Evolutionary conservation across 2,113 vertebrate species (phyloP).

Genomic region (Chrysemys picta): DNA sequence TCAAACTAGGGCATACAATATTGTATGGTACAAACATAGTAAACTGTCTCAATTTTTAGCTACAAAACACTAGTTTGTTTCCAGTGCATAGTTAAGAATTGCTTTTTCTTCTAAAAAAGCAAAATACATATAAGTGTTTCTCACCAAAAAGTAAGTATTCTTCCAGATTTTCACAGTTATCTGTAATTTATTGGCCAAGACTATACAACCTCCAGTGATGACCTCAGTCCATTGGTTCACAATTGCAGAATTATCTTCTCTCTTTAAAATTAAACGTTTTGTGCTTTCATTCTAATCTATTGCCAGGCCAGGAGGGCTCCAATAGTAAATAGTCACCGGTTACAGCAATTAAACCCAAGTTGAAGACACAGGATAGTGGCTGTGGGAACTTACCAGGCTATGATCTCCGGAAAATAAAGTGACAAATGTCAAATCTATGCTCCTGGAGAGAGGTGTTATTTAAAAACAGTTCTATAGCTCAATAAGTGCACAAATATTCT

Average conservation of each 20-base stretch:
- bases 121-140: slow-evolving; percentile 37
- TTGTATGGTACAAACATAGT: neutral
- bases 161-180: slow-evolving; percentile 45
- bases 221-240: slow-evolving; percentile 47
- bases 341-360: neutral
- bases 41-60: neutral
- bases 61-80: neutral
- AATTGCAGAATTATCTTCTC: slow-evolving; percentile 49
- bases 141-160: neutral
- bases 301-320: slow-evolving; percentile 10
- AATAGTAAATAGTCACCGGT: slow-evolving; percentile 35
- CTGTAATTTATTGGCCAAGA: slow-evolving; percentile 60
- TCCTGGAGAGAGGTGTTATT: neutral
- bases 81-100: neutral
- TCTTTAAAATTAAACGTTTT: slow-evolving; percentile 5
- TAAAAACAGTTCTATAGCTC: neutral
- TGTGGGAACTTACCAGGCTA: slow-evolving; percentile 26
- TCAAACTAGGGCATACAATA: neutral
- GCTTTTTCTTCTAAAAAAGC: slow-evolving; percentile 16
- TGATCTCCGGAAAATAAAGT: neutral
- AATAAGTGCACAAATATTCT: neutral
- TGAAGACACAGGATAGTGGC: slow-evolving; percentile 7
- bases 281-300: slow-evolving; percentile 47
- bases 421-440: neutral
- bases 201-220: slow-evolving; percentile 15